A percentile compares a stretch with the other conserved stretches of the same genome.
phyloP scores from a whole-genome alignment of 1,140 invertebrate species.

The Bombus terrestris region DNA sequence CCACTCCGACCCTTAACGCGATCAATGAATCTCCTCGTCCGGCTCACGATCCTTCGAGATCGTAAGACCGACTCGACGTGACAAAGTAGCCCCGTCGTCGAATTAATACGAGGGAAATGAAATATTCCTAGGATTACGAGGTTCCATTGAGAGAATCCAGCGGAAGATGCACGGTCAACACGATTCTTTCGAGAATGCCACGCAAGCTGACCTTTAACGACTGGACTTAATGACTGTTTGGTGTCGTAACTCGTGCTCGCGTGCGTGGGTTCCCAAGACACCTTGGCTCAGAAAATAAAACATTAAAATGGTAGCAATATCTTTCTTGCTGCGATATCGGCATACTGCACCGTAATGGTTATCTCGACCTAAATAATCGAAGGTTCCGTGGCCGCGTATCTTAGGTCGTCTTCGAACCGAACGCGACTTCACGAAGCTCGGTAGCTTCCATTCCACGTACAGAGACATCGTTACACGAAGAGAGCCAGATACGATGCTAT shows the following conservation, averaged over 20 bases:
- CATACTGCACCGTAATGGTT: neutral
- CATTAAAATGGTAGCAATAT: conserved; percentile 31
- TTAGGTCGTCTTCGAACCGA: neutral
- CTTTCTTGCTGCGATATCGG: neutral
- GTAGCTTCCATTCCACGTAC: neutral
- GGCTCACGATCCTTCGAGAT: neutral
- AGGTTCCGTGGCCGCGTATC: neutral
- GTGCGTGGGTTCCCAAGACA: conserved; percentile 12
- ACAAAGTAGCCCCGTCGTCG: neutral
- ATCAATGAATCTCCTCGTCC: conserved; percentile 1
- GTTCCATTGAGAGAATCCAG: conserved; percentile 2
- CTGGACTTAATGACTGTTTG: conserved; percentile 23
- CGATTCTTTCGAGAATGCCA: conserved; percentile 21
- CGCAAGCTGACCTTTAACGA: conserved; percentile 31
- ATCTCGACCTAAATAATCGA: neutral
- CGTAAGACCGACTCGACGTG: neutral
- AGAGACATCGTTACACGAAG: neutral
- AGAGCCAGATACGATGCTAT: neutral
- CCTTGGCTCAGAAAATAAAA: neutral
- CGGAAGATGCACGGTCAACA: no score
- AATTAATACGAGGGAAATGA: conserved; percentile 23
- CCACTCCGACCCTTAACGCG: neutral
- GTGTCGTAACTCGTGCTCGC: conserved; percentile 34
- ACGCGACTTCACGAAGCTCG: neutral
- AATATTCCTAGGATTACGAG: conserved; percentile 11